phyloP scores from a whole-genome alignment of 2,888 invertebrate species.

The Trichopoda pennipes region DNA sequence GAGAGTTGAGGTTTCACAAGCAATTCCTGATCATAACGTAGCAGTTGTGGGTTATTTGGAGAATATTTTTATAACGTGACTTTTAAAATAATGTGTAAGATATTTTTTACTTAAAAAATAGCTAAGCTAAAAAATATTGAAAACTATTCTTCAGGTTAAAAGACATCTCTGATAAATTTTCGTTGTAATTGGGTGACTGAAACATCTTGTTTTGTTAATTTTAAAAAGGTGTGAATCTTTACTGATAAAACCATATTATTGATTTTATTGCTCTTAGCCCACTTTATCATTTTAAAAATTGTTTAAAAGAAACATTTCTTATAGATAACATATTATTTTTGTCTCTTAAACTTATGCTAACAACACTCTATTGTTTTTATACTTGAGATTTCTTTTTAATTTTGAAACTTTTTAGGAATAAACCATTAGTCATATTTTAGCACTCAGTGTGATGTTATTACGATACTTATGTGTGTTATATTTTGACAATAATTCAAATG shows the following conservation, averaged over 20 bases:
- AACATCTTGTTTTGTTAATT: constrained; percentile 19
- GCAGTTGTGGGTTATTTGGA: too few species aligned
- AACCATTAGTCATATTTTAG: constrained; percentile 59
- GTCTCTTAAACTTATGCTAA: background rate
- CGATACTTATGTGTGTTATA: background rate
- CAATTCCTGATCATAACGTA: too few species aligned
- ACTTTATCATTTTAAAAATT: constrained; percentile 50
- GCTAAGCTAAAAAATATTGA: too few species aligned
- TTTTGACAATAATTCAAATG: background rate
- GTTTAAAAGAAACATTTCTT: constrained; percentile 43
- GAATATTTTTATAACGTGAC: too few species aligned
- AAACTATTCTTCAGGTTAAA: too few species aligned
- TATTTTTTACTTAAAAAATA: too few species aligned
- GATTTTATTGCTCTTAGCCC: constrained; percentile 30
- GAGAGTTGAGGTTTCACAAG: too few species aligned
- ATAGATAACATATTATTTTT: background rate
- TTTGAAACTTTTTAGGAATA: constrained; percentile 48
- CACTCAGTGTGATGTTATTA: constrained; percentile 30
- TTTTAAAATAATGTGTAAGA: too few species aligned
- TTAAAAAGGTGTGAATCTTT: constrained; percentile 36
- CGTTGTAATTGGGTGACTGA: background rate
- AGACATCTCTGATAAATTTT: background rate
- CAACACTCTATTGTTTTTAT: background rate
- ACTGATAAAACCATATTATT: constrained; percentile 3
- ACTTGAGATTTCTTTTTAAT: constrained; percentile 11